Conservation (phyloP, 2,113 vertebrate genomes). For the Camelus bactrianus region DNA sequence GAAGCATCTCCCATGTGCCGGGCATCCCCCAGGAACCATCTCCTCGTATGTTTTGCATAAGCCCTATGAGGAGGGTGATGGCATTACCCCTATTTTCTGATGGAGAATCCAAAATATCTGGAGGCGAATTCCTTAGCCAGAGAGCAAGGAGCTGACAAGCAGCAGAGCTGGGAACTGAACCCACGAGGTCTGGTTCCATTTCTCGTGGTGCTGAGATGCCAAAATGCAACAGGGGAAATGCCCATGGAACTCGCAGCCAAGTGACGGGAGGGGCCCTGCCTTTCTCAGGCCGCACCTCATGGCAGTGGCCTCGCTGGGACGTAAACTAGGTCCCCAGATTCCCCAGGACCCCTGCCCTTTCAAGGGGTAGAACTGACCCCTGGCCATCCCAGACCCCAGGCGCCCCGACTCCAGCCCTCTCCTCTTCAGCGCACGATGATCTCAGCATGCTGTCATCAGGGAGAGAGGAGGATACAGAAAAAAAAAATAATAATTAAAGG, state of each 20-base stretch:
- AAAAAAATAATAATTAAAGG: background rate
- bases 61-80: background rate
- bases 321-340: too few relatives aligned
- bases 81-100: background rate
- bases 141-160: background rate
- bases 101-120: too few relatives aligned
- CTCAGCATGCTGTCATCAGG: background rate
- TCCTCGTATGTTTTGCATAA: rapidly evolving
- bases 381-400: background rate
- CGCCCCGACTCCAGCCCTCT: background rate
- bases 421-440: background rate
- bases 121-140: rapidly evolving
- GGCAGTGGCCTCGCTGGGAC: rapidly evolving
- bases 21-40: rapidly evolving
- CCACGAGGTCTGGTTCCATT: rapidly evolving
- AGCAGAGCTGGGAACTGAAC: background rate
- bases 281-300: rapidly evolving
- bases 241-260: background rate
- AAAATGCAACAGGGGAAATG: rapidly evolving
- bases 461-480: background rate
- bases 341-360: background rate
- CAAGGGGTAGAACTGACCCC: background rate
- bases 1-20: background rate
- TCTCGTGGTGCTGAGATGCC: rapidly evolving
- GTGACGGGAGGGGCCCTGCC: background rate